Conservation (phyloP, 2,113 vertebrate species). For the Lynx canadensis region DNA sequence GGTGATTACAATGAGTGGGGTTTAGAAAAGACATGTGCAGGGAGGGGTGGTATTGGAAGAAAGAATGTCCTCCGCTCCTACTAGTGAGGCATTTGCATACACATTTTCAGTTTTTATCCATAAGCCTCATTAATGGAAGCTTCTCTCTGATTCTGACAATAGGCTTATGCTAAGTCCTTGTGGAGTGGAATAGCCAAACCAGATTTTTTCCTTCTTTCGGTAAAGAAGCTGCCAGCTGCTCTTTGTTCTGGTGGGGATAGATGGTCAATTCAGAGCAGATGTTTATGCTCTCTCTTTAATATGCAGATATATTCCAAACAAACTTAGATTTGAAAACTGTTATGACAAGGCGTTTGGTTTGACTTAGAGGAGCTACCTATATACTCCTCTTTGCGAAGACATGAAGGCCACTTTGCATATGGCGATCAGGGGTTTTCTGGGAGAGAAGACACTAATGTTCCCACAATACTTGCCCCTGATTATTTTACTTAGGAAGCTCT, state of each 20-base stretch:
- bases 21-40: neutral
- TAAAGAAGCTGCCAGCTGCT: conserved; percentile 56
- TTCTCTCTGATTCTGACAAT: neutral
- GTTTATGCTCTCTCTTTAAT: conserved; percentile 4
- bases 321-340: neutral
- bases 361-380: neutral
- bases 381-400: neutral
- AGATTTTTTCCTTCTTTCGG: conserved; percentile 35
- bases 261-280: conserved; percentile 29
- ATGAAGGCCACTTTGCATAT: neutral
- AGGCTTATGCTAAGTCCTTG: neutral
- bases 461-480: neutral
- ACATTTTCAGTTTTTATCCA: neutral
- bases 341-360: neutral
- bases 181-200: neutral
- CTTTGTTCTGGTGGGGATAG: neutral
- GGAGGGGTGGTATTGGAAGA: neutral
- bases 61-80: no score
- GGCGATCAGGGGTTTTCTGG: neutral
- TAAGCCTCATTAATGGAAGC: neutral
- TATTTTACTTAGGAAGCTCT: neutral
- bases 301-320: neutral
- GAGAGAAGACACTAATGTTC: neutral
- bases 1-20: neutral
- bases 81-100: neutral